phyloP scores from a whole-genome alignment of 2,888 invertebrate species.

The Phasia obesa region DNA sequence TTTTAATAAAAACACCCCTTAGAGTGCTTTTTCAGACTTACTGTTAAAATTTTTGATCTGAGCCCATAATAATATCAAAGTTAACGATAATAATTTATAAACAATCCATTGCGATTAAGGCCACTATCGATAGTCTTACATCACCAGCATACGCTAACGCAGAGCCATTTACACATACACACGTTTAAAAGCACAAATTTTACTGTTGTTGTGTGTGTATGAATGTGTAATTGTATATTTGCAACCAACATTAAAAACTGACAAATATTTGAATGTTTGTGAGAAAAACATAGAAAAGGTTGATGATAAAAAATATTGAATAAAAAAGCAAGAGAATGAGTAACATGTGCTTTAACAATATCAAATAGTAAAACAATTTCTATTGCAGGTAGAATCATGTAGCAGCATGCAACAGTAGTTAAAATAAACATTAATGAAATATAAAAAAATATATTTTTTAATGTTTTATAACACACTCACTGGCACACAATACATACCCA shows the following conservation, averaged over 20 bases:
- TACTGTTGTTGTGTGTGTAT: not conserved
- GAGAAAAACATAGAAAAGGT: conserved; percentile 56
- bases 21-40: too few relatives aligned
- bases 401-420: conserved; percentile 39
- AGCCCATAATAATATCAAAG: too few relatives aligned
- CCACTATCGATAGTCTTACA: too few relatives aligned
- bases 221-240: not conserved
- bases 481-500: too few relatives aligned
- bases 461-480: not conserved
- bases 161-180: not conserved
- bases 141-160: conserved; percentile 4
- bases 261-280: conserved; percentile 40
- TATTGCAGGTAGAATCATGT: conserved; percentile 46
- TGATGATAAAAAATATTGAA: not conserved
- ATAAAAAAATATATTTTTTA: conserved; percentile 40
- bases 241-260: conserved; percentile 35
- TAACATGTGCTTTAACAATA: conserved; percentile 39
- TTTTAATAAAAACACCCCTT: too few relatives aligned
- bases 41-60: too few relatives aligned
- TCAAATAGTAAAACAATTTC: conserved; percentile 39
- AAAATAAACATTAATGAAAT: conserved; percentile 29
- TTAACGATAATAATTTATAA: too few relatives aligned
- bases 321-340: not conserved
- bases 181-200: not conserved
- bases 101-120: too few relatives aligned